Percentiles rank a stretch among this genome's conserved stretches.
Conservation (phyloP, 2,113 vertebrate genomes). For the Donacobius atricapilla region DNA sequence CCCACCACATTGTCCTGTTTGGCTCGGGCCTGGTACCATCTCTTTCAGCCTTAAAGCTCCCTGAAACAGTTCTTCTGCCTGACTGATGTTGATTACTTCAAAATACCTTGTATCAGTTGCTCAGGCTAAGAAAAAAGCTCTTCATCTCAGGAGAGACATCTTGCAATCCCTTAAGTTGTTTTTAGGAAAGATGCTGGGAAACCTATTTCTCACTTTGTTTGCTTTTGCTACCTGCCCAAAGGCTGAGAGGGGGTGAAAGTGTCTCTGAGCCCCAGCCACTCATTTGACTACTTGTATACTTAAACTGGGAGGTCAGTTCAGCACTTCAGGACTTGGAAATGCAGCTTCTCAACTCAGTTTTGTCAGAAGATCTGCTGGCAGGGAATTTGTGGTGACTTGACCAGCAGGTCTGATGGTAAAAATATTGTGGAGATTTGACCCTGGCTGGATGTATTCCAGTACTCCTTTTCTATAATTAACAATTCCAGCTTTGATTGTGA, state of each 20-base stretch:
- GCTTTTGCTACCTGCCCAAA: neutral
- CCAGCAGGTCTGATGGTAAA: neutral
- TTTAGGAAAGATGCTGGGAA: neutral
- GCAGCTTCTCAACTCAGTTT: neutral
- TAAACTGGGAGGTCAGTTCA: neutral
- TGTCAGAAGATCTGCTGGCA: neutral
- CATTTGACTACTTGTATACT: neutral
- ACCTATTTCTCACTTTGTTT: neutral
- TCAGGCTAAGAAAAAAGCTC: neutral
- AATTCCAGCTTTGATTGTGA: neutral
- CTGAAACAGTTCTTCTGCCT: neutral
- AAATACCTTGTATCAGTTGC: neutral
- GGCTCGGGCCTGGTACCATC: neutral
- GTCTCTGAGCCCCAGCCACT: neutral
- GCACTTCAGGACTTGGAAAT: neutral
- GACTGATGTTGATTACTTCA: neutral
- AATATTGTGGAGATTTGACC: neutral
- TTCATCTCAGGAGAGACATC: neutral
- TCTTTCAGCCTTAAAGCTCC: neutral
- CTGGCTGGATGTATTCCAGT: neutral
- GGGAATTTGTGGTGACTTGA: neutral
- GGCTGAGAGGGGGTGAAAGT: neutral
- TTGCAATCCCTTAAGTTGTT: neutral
- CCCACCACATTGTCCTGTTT: neutral
- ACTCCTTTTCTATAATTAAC: neutral